Evolutionary conservation across 1,140 invertebrate genomes (phyloP).

Genomic region (Asbolus verrucosus): DNA sequence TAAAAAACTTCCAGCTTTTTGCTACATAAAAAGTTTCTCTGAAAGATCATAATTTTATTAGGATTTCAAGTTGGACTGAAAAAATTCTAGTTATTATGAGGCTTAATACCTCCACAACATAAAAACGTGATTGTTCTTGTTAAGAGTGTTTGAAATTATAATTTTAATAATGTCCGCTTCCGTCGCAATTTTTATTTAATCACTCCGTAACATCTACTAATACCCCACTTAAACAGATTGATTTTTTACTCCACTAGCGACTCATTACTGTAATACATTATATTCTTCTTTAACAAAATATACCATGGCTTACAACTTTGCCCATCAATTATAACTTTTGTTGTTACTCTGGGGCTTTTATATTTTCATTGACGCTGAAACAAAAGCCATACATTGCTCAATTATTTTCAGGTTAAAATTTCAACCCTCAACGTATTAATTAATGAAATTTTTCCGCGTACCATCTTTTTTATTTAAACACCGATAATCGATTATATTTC

Average conservation of each 20-base stretch:
- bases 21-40: no score
- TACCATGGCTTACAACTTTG: slow-evolving; percentile 16
- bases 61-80: no score
- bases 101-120: no score
- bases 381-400: slow-evolving; percentile 23
- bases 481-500: no score
- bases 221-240: background rate
- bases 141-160: no score
- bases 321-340: slow-evolving; percentile 26
- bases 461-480: background rate
- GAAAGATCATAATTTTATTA: no score
- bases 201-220: no score
- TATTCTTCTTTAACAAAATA: slow-evolving; percentile 14
- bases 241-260: background rate
- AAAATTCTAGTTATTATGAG: no score
- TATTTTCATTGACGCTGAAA: slow-evolving; percentile 23
- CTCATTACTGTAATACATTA: slow-evolving; percentile 4
- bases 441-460: background rate
- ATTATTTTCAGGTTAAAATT: background rate
- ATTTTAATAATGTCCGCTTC: no score
- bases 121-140: no score
- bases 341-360: slow-evolving; percentile 8
- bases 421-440: background rate
- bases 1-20: no score
- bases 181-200: no score